A percentile compares a stretch with the other conserved stretches of the same genome.
These are phyloP conservation scores for Hepsetus odoe DNA, from an alignment of 2,113 vertebrate genomes.

Conservation along the genomic window DNA sequence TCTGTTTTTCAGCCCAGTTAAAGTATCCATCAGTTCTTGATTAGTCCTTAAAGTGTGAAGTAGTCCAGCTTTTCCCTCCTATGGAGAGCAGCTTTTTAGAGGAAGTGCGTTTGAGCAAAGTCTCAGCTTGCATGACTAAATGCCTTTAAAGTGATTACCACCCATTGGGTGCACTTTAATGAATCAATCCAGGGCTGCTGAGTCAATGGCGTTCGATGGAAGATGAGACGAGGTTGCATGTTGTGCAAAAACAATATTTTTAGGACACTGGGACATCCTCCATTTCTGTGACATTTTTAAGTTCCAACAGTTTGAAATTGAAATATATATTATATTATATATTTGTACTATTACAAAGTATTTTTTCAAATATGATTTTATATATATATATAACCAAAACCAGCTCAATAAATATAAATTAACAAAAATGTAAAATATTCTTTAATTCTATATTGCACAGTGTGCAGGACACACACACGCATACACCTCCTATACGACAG, in stretches of 20 bases:
- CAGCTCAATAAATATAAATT: no score
- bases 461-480: no score
- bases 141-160: conserved; percentile 50
- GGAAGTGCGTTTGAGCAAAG: conserved; percentile 36
- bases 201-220: not conserved
- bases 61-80: conserved; percentile 12
- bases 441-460: no score
- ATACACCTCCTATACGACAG: no score
- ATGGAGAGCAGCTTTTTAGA: conserved; percentile 18
- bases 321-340: no score
- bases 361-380: no score
- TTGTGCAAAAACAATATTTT: not conserved
- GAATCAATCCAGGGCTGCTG: conserved; percentile 35
- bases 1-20: conserved; percentile 23
- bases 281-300: no score
- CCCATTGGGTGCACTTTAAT: conserved; percentile 41
- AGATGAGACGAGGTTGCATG: not conserved
- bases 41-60: not conserved
- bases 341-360: no score
- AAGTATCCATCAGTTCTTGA: conserved; percentile 7
- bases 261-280: no score
- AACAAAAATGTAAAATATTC: no score
- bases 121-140: conserved; percentile 33
- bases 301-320: no score
- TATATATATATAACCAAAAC: no score